Percentiles rank a stretch among this genome's conserved stretches.
These are phyloP conservation scores for Gastracanthus pulcherrimus DNA, from an alignment of 2,888 invertebrate species.

Conservation along the genomic window DNA sequence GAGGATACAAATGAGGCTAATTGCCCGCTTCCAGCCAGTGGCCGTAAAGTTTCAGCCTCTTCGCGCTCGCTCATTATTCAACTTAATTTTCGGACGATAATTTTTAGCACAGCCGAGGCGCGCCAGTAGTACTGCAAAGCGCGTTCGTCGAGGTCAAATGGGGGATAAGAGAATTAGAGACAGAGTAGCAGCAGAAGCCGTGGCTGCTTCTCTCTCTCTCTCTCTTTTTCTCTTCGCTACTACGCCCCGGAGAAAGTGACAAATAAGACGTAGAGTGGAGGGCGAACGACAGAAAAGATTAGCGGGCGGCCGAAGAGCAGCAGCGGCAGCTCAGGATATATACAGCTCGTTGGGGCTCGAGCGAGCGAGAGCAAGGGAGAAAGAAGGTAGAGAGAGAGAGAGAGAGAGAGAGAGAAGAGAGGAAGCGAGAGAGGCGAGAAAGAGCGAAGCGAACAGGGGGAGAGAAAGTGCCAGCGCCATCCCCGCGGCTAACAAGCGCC, in stretches of 20 bases:
- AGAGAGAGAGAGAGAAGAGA: conserved; percentile 56
- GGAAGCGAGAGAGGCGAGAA: conserved; percentile 58
- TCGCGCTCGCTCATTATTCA: conserved; percentile 12
- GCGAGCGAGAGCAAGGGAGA: conserved; percentile 53
- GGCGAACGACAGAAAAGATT: conserved; percentile 59
- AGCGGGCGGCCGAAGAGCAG: conserved; percentile 44
- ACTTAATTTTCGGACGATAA: conserved; percentile 28
- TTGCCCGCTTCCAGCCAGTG: not conserved
- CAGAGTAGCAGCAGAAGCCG: conserved; percentile 7
- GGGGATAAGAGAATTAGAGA: conserved; percentile 46
- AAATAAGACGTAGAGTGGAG: conserved; percentile 58
- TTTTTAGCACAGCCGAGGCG: not conserved
- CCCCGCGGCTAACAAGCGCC: conserved; percentile 75
- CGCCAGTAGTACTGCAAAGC: not conserved
- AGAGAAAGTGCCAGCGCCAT: conserved; percentile 57
- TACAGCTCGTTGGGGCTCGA: not conserved
- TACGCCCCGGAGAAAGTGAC: conserved; percentile 53
- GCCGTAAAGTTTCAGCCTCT: too few relatives aligned
- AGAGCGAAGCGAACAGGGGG: conserved; percentile 44
- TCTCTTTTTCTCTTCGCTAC: too few relatives aligned
- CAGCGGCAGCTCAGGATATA: conserved; percentile 3
- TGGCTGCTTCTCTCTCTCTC: not conserved
- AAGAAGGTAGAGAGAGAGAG: conserved; percentile 57
- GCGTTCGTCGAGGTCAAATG: conserved; percentile 31
- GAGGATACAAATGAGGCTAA: not conserved